Conservation (phyloP, 2,797 vertebrate genomes). For the Macropodus opercularis region DNA sequence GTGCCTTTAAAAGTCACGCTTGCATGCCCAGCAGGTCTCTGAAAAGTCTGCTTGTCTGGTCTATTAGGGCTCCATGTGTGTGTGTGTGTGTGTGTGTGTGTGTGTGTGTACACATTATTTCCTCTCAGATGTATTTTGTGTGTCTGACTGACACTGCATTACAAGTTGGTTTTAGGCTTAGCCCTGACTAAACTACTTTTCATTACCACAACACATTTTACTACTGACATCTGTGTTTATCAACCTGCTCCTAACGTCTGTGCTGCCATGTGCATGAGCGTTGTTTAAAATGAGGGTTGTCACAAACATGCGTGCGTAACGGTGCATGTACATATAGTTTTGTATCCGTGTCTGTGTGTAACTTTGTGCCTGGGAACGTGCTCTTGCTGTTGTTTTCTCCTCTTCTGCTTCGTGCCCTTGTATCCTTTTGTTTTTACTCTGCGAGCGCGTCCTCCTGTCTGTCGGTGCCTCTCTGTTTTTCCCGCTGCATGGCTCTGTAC, state of each 20-base stretch:
- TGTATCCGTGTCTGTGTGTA: conserved; percentile 17
- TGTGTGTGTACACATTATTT: conserved; percentile 48
- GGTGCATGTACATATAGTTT: conserved; percentile 12
- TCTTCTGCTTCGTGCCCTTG: conserved; percentile 39
- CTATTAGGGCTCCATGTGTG: conserved; percentile 11
- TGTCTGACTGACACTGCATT: conserved; percentile 48
- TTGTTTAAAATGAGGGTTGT: conserved; percentile 36
- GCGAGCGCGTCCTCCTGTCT: conserved; percentile 31
- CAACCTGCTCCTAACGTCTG: conserved; percentile 33
- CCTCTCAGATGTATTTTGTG: conserved; percentile 27
- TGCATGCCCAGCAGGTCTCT: conserved; percentile 27
- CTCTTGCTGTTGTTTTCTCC: conserved; percentile 21
- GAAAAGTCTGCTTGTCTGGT: conserved; percentile 18
- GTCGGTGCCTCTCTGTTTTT: conserved; percentile 33
- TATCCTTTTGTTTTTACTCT: conserved; percentile 40
- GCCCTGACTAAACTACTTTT: conserved; percentile 18
- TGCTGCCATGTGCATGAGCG: conserved; percentile 25
- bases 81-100: conserved; percentile 22
- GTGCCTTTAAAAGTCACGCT: conserved; percentile 43
- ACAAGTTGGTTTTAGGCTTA: conserved; percentile 22
- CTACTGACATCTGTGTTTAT: conserved; percentile 30
- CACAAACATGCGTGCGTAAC: conserved; percentile 22
- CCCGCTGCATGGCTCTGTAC: conserved; percentile 53
- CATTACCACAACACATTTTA: conserved; percentile 20
- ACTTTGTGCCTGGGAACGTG: neutral